Base-by-base conservation (phyloP, 2,113 vertebrate species). In the Poeciliopsis prolifica region DNA sequence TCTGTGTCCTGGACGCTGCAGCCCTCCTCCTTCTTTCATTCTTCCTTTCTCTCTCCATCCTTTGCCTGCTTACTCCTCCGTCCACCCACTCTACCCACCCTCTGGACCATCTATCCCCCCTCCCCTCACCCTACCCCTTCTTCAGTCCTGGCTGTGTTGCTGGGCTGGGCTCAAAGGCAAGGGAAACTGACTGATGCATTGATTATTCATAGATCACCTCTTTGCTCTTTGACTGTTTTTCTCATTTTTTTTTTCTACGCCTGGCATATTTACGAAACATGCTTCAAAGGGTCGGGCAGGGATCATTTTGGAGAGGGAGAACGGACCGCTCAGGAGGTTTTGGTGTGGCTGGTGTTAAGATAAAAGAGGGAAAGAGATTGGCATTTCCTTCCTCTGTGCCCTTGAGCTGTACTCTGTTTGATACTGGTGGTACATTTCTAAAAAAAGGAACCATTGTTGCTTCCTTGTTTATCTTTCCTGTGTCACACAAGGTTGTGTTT, bases 141-240 rank as follows among this genome's bases (percentile, higher is more conserved):
- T 70, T 87, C 82, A 79, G 78, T 83, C 70, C 81, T 86, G 58
- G 74, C 85, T 70, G 83, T 87, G 80, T 90, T 89, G 86, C 87
- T 85, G 85, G 83, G 87, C 82, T 79, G 81, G 87, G 87, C 88
- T 89, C 71, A 83, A 85, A 91, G 80, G 88, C 88, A 81, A 88
- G 84, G 88, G 83, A 91, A 89, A 87, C 85, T 87, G 84, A 88
- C 86, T 85, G 86, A 91, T 81, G 80, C 89, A 92, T 93, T 65
- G 89, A 92, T 92, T 91, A 90, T 89, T 93, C 86, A 92, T 91
- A 91, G 86, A 91, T 90, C 89, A 86, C 84, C 80, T 82, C 77
- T 81, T 86, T 70, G 80, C 30, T 6, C 29, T 13, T 61, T 48
- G 64, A n/a, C 35, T 68, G 58, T 72, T 40, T 77, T 62, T 61